phyloP scores from a whole-genome alignment of 2,113 vertebrate genomes.

The Sinocyclocheilus anophthalmus region DNA sequence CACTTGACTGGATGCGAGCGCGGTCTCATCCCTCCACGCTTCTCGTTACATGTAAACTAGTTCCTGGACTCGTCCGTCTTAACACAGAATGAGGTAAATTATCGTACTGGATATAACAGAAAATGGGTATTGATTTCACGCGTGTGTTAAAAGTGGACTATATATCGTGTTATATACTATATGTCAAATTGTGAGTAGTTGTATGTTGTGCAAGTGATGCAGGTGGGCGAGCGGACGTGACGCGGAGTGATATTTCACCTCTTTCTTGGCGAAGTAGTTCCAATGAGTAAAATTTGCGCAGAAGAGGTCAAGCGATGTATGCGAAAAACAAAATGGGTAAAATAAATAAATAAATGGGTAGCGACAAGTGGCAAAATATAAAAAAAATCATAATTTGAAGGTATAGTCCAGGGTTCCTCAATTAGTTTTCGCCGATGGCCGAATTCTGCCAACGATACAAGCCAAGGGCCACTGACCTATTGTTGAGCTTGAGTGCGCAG shows the following conservation, averaged over 20 bases:
- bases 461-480: too few relatives aligned
- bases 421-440: too few relatives aligned
- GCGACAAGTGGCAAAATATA: conserved; percentile 16
- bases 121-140: not conserved
- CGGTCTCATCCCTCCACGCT: conserved; percentile 40
- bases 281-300: conserved; percentile 45
- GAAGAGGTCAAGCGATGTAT: conserved; percentile 27
- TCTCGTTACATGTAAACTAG: conserved; percentile 45
- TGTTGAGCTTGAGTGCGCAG: too few relatives aligned
- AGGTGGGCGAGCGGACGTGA: conserved; percentile 48
- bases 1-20: conserved; percentile 31
- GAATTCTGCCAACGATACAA: too few relatives aligned
- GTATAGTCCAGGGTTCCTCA: not conserved
- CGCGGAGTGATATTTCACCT: conserved; percentile 54
- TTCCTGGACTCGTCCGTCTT: conserved; percentile 3
- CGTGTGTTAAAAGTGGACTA: not conserved
- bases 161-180: not conserved
- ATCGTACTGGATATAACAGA: not conserved
- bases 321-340: conserved; percentile 20
- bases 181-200: not conserved
- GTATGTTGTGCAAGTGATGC: conserved; percentile 25
- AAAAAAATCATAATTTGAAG: not conserved
- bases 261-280: conserved; percentile 52
- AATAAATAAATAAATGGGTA: too few relatives aligned
- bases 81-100: not conserved